These are phyloP conservation scores for Sebastolobus alascanus DNA, from an alignment of 2,797 vertebrate species.

Conservation along the genomic window DNA sequence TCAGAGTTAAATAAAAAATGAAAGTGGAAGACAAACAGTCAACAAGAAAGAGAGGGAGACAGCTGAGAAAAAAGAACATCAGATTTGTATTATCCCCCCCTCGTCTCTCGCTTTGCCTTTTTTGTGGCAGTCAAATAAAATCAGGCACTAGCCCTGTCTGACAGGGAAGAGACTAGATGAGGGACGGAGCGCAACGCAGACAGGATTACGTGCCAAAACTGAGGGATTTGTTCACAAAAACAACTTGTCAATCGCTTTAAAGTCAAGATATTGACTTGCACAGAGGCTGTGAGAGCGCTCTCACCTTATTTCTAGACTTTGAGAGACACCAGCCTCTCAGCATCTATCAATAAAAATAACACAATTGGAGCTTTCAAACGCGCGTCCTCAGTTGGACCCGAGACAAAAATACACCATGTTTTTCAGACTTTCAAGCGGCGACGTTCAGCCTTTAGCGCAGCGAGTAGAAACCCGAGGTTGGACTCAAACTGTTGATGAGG, in stretches of 20 bases:
- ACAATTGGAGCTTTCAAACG: constrained; percentile 57
- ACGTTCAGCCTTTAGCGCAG: constrained; percentile 18
- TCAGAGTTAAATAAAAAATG: constrained; percentile 53
- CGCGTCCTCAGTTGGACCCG: constrained; percentile 47
- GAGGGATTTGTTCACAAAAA: constrained; percentile 75
- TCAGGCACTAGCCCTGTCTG: constrained; percentile 56
- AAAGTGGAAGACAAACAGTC: constrained; percentile 47
- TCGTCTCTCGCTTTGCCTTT: constrained; percentile 45
- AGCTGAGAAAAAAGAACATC: constrained; percentile 53
- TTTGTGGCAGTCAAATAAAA: constrained; percentile 67
- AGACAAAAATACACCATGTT: constrained; percentile 66
- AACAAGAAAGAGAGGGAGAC: constrained; percentile 48
- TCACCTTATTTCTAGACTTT: constrained; percentile 64
- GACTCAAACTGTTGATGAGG: constrained; percentile 53
- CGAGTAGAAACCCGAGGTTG: constrained; percentile 42
- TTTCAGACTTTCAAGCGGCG: constrained; percentile 35
- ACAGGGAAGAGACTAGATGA: constrained; percentile 67
- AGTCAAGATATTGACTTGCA: constrained; percentile 73
- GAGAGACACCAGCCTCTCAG: constrained; percentile 60
- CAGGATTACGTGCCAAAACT: constrained; percentile 69
- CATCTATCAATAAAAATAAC: constrained; percentile 71
- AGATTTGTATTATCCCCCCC: constrained; percentile 44
- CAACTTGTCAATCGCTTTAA: constrained; percentile 76
- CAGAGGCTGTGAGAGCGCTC: constrained; percentile 41
- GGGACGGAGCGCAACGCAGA: constrained; percentile 61